Evolutionary conservation across 35 echinoderm and acorn worm genomes (phyloP).

Genomic region (Heliocidaris tuberculata): DNA sequence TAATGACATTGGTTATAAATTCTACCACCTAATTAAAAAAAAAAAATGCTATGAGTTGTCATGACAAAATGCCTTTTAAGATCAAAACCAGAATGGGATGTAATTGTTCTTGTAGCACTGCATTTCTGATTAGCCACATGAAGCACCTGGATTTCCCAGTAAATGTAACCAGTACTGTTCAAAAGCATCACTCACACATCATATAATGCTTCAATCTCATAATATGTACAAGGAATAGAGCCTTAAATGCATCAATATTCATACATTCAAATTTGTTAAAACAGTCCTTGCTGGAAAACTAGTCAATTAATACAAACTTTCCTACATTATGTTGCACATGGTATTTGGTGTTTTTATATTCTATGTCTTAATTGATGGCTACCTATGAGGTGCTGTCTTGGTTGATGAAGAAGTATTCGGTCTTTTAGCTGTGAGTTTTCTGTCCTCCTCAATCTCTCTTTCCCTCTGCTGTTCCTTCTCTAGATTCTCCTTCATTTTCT

Average conservation of each 20-base stretch:
- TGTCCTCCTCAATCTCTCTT: slow-evolving; percentile 79
- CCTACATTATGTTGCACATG: not conserved
- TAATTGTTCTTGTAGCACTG: not conserved
- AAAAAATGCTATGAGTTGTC: no score
- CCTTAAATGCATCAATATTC: not conserved
- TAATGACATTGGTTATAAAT: no score
- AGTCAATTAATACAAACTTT: no score
- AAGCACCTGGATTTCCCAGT: not conserved
- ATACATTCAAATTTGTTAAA: not conserved
- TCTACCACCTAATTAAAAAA: no score
- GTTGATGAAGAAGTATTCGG: not conserved
- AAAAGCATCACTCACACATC: not conserved
- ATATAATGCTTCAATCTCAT: not conserved
- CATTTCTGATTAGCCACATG: not conserved
- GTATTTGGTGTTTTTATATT: not conserved
- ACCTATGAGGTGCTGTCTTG: slow-evolving; percentile 26
- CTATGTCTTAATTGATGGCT: not conserved
- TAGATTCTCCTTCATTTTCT: slow-evolving; percentile 92
- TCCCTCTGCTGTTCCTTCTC: slow-evolving; percentile 87
- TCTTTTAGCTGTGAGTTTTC: slow-evolving; percentile 68
- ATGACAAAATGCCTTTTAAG: no score
- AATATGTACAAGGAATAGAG: not conserved
- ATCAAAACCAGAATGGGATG: no score
- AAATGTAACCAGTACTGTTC: not conserved
- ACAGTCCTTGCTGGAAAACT: not conserved